These are phyloP conservation scores for Opisthograptis luteolata DNA, from an alignment of 2,888 invertebrate species.

Conservation along the genomic window DNA sequence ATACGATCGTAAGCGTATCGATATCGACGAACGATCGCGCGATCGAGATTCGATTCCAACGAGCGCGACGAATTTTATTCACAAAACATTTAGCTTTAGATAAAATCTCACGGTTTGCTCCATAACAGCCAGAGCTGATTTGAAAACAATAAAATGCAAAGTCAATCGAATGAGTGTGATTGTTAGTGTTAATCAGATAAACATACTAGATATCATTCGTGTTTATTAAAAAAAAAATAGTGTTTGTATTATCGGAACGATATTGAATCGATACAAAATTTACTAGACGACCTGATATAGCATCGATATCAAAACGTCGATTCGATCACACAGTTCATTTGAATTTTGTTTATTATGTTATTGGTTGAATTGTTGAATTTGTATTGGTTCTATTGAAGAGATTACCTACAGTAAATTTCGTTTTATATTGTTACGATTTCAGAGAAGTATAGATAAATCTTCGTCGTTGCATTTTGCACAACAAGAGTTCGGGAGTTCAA, in stretches of 20 bases:
- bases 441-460: constrained; percentile 20
- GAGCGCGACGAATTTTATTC: constrained; percentile 81
- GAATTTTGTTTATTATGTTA: constrained; percentile 17
- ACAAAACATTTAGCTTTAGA: constrained; percentile 78
- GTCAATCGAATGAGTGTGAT: constrained; percentile 63
- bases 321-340: constrained; percentile 18
- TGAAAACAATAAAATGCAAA: constrained; percentile 72
- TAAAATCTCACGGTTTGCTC: constrained; percentile 68
- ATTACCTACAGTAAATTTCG: constrained; percentile 12
- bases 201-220: constrained; percentile 62
- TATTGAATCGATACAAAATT: constrained; percentile 32
- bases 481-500: constrained; percentile 36
- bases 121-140: constrained; percentile 54
- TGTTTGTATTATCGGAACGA: constrained; percentile 46
- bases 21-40: constrained; percentile 63
- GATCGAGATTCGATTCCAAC: constrained; percentile 69
- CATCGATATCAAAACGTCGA: constrained; percentile 26
- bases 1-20: constrained; percentile 54
- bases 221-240: constrained; percentile 55
- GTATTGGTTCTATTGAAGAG: constrained; percentile 7
- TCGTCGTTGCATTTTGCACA: constrained; percentile 25
- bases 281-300: constrained; percentile 34
- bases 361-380: constrained; percentile 8
- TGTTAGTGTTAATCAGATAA: constrained; percentile 77
- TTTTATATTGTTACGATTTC: constrained; percentile 12